Conservation (phyloP, 2,888 invertebrate species). For the Linyphia triangularis region DNA sequence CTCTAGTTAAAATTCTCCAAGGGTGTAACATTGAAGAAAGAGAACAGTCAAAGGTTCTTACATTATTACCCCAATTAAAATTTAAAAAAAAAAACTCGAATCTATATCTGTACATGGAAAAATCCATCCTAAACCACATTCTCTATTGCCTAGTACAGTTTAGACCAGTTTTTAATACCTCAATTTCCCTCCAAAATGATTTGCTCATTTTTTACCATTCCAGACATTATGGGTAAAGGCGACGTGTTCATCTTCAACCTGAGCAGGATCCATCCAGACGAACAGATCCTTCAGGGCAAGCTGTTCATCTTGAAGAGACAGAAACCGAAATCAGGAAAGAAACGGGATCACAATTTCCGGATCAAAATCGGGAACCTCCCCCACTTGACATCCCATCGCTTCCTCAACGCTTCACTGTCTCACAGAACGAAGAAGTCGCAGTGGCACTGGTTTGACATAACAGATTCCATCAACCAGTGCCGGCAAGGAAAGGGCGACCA, state of each 20-base stretch:
- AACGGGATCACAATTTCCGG: slow-evolving; percentile 29
- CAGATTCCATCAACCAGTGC: slow-evolving; percentile 78
- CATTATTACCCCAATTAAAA: too few relatives aligned
- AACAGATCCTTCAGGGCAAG: slow-evolving; percentile 62
- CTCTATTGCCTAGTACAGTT: too few relatives aligned
- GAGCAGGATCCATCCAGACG: slow-evolving; percentile 46
- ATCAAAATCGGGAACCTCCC: slow-evolving; percentile 53
- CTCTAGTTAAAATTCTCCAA: too few relatives aligned
- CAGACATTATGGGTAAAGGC: slow-evolving; percentile 42
- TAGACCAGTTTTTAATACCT: too few relatives aligned
- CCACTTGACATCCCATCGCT: slow-evolving; percentile 39
- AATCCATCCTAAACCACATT: too few relatives aligned
- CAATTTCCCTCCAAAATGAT: too few relatives aligned
- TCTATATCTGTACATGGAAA: too few relatives aligned
- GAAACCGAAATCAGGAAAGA: slow-evolving; percentile 20
- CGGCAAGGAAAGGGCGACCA: slow-evolving; percentile 77
- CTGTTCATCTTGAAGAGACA: slow-evolving; percentile 55
- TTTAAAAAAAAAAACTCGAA: too few relatives aligned
- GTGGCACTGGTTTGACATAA: slow-evolving; percentile 80
- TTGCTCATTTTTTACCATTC: slow-evolving; percentile 16
- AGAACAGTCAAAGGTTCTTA: too few relatives aligned
- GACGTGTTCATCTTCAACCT: slow-evolving; percentile 69
- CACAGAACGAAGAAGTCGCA: slow-evolving; percentile 79
- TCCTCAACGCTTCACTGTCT: slow-evolving; percentile 37
- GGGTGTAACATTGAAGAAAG: too few relatives aligned